phyloP scores from a whole-genome alignment of 1,140 invertebrate genomes.

The Caligus rogercresseyi region DNA sequence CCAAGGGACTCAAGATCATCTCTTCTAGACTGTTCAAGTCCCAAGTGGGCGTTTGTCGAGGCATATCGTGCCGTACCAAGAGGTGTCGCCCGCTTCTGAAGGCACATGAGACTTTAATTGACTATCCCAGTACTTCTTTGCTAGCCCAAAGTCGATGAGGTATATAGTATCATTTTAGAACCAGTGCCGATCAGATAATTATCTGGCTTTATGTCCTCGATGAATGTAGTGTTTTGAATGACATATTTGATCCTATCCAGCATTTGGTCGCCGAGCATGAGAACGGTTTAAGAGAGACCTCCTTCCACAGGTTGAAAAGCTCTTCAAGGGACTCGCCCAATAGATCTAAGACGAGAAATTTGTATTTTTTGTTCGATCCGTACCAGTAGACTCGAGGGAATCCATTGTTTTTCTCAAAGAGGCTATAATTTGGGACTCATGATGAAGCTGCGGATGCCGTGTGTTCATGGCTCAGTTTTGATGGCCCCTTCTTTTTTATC shows the following conservation, averaged over 20 bases:
- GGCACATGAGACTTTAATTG: conserved; percentile 39
- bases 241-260: conserved; percentile 43
- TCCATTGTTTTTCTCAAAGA: conserved; percentile 42
- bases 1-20: conserved; percentile 46
- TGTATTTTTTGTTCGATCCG: conserved; percentile 41
- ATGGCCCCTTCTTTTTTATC: conserved; percentile 45
- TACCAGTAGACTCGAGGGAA: conserved; percentile 45
- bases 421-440: conserved; percentile 42
- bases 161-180: conserved; percentile 29
- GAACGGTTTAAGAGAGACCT: conserved; percentile 45
- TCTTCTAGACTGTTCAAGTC: conserved; percentile 35
- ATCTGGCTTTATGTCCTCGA: conserved; percentile 27
- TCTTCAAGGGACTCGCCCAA: conserved; percentile 44
- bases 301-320: conserved; percentile 43
- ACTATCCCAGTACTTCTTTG: conserved; percentile 42
- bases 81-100: conserved; percentile 46
- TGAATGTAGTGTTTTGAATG: conserved; percentile 48
- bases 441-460: conserved; percentile 43
- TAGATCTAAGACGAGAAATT: conserved; percentile 44
- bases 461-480: conserved; percentile 42
- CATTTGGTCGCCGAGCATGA: conserved; percentile 46
- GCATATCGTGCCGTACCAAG: conserved; percentile 44
- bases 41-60: conserved; percentile 44
- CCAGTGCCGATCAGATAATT: conserved; percentile 37
- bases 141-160: conserved; percentile 47